Base-by-base conservation (phyloP, 2,888 invertebrate species). In the Leptinotarsa juncta region DNA sequence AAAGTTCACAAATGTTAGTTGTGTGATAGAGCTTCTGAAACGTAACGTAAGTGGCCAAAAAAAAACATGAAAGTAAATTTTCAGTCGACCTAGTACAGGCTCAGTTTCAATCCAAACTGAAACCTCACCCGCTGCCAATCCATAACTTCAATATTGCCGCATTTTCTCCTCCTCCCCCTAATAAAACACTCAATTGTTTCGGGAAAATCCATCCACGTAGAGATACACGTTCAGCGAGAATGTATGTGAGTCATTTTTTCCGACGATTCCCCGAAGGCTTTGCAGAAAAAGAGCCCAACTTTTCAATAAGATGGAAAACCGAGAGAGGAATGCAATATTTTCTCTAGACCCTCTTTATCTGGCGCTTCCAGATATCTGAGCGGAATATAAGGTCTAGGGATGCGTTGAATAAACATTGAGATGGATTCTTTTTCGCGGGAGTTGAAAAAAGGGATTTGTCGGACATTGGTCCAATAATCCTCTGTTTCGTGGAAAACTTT, bases 171-270 rank as follows among this genome's bases (percentile, higher is more conserved):
- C 62, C 62, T 4, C 12, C 42, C 62, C 1, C 3, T 12, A 42
- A 62, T 62, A 42, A 62, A 62, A 62, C 62, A 42, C 62, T 62
- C 62, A 62, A 62, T 62, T 62, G 62, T 62, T 62, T 62, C 62
- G 32, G 42, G 62, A 62, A 62, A 62, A 62, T 62, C 62, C 42
- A 62, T 62, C 62, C 62, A 62, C 62, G 62, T 62, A 62, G 62
- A 42, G 62, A 42, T 62, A 62, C 42, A 42, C 77, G 72, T 79
- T 74, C 73, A 75, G 77, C 53, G 74, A 72, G 66, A 75, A 79
- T 79, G 71, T 78, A 79, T 79, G 70, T 72, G 70, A 70, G 75
- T 75, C 71, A 78, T 79, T 79, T 79, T 79, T 78, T 78, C 42
- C 73, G 71, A 53, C 68, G 65, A 74, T 72, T 73, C 77, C 79